phyloP scores from a whole-genome alignment of 53 echinoderm and acorn worm genomes.

The Holothuria scabra region DNA sequence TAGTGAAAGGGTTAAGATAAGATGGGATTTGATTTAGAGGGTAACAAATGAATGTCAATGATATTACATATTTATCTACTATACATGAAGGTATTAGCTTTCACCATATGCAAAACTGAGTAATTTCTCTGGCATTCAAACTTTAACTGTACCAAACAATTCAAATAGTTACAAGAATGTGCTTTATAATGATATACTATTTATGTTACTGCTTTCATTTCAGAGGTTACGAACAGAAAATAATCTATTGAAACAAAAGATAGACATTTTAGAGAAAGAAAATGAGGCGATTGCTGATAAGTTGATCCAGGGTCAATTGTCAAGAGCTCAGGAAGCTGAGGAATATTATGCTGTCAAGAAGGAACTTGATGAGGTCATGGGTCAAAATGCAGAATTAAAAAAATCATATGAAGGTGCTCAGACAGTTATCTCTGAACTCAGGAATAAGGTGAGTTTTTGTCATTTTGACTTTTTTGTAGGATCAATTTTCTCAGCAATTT shows the following conservation, averaged over 20 bases:
- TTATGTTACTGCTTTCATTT: neutral
- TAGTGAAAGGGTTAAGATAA: too few species aligned
- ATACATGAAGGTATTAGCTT: neutral
- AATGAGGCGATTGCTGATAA: conserved; percentile 85
- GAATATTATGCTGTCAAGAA: conserved; percentile 74
- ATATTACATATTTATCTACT: too few species aligned
- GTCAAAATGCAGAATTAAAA: conserved; percentile 60
- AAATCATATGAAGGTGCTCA: conserved; percentile 84
- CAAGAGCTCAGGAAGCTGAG: conserved; percentile 90
- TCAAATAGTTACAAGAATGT: neutral
- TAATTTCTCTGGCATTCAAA: too few species aligned
- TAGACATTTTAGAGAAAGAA: conserved; percentile 87
- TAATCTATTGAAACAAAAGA: conserved; percentile 78
- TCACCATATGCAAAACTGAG: neutral
- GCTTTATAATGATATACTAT: neutral
- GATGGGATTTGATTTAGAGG: too few species aligned
- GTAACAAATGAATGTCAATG: too few species aligned
- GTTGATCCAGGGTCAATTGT: conserved; percentile 90
- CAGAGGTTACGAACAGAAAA: conserved; percentile 95
- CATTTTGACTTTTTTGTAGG: too few species aligned
- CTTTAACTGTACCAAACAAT: neutral
- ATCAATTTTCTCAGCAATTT: too few species aligned
- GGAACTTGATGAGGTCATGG: conserved; percentile 66
- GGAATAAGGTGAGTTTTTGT: conserved; percentile 82
- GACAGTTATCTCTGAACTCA: conserved; percentile 84